A percentile compares a stretch with the other conserved stretches of the same genome.
phyloP scores from a whole-genome alignment of 2,888 invertebrate species.

The Nephrotoma guestfalica region DNA sequence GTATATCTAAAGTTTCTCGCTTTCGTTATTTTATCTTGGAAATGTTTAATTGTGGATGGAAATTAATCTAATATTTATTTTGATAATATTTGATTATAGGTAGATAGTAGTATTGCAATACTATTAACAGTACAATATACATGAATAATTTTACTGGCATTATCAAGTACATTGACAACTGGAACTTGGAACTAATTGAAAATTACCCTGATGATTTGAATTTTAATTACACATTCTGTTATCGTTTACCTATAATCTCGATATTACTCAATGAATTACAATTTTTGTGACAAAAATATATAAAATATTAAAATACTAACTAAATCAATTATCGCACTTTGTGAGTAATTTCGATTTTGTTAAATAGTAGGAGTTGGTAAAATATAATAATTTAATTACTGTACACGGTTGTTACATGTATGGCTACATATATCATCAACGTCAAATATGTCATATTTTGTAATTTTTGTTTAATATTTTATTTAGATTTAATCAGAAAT shows the following conservation, averaged over 20 bases:
- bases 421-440: neutral
- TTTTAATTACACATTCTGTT: neutral
- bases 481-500: neutral
- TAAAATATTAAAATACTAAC: neutral
- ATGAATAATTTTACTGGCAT: neutral
- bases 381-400: neutral
- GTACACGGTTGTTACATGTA: neutral
- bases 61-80: no score
- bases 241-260: neutral
- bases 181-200: neutral
- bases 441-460: neutral
- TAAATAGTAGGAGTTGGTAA: neutral
- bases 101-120: no score
- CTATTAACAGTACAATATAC: no score
- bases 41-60: no score
- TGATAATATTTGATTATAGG: no score
- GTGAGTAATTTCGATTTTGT: neutral
- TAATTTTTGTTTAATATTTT: neutral
- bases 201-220: neutral
- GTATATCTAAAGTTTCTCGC: no score
- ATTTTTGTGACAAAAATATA: neutral
- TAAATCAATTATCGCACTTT: neutral
- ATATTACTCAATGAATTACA: neutral
- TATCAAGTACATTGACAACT: neutral
- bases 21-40: no score